phyloP scores from a whole-genome alignment of 1,140 invertebrate genomes.

The Pogonomyrmex californicus region DNA sequence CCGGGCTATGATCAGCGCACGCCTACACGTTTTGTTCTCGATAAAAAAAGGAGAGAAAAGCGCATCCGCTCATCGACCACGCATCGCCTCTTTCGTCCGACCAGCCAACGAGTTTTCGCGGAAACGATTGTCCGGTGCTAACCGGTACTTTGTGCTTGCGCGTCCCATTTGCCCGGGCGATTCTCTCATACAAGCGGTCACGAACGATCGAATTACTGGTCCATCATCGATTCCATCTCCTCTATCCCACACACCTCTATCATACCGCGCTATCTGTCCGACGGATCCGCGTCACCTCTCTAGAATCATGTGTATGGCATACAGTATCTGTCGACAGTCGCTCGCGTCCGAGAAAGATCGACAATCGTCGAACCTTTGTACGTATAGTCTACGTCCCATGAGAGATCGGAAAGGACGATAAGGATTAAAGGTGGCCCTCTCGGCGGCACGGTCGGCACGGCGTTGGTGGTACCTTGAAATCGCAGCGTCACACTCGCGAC shows the following conservation, averaged over 20 bases:
- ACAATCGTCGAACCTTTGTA: slow-evolving; percentile 44
- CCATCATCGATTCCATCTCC: slow-evolving; percentile 56
- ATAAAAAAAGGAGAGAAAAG: slow-evolving; percentile 14
- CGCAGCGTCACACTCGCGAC: slow-evolving; percentile 74
- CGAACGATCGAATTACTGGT: slow-evolving; percentile 60
- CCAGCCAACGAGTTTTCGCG: slow-evolving; percentile 46
- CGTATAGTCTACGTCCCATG: slow-evolving; percentile 46
- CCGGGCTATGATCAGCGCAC: slow-evolving; percentile 21
- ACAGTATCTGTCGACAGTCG: slow-evolving; percentile 40
- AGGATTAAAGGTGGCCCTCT: slow-evolving; percentile 41
- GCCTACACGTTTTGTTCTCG: neutral
- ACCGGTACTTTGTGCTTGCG: slow-evolving; percentile 56
- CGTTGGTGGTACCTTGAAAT: slow-evolving; percentile 56
- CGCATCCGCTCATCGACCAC: neutral
- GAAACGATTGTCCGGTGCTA: slow-evolving; percentile 51
- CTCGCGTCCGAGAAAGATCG: slow-evolving; percentile 20
- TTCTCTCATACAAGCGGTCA: slow-evolving; percentile 43
- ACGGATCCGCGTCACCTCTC: slow-evolving; percentile 53
- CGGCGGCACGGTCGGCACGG: neutral
- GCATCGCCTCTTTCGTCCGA: slow-evolving; percentile 22
- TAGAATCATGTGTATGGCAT: slow-evolving; percentile 45
- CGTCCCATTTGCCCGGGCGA: slow-evolving; percentile 44
- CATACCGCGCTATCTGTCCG: slow-evolving; percentile 43
- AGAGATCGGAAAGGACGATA: slow-evolving; percentile 53
- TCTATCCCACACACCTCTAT: slow-evolving; percentile 2